A percentile compares a stretch with the other conserved stretches of the same genome.
These are phyloP conservation scores for Hozukius guyotensis DNA, from an alignment of 2,797 vertebrate genomes.

Conservation along the genomic window DNA sequence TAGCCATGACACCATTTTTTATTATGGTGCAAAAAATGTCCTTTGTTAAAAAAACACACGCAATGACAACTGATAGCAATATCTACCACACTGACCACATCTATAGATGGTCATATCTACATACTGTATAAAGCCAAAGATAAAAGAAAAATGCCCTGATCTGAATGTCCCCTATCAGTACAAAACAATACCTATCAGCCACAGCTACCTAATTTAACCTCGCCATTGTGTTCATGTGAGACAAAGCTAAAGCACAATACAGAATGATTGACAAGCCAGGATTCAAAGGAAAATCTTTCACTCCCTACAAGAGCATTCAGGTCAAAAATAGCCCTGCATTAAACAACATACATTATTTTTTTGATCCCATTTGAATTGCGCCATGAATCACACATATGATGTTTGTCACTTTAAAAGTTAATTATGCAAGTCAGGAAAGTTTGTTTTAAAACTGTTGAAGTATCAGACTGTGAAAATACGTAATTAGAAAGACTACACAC, in stretches of 20 bases:
- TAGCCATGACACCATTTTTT: constrained; percentile 36
- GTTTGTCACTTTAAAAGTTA: too few relatives aligned
- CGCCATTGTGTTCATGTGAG: constrained; percentile 2
- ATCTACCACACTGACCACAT: neutral
- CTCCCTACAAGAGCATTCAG: neutral
- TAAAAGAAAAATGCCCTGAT: neutral
- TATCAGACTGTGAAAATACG: too few relatives aligned
- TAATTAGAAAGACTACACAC: too few relatives aligned
- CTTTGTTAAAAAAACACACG: neutral
- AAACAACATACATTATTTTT: neutral
- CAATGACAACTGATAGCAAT: neutral
- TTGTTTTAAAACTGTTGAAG: too few relatives aligned
- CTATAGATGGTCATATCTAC: neutral
- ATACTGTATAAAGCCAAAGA: neutral
- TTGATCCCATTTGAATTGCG: too few relatives aligned
- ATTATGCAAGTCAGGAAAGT: too few relatives aligned
- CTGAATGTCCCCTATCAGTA: constrained; percentile 14
- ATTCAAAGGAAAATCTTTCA: neutral
- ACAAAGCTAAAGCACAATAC: constrained; percentile 6
- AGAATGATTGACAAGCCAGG: neutral
- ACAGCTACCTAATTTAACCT: neutral
- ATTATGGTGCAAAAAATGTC: neutral
- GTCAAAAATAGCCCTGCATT: neutral
- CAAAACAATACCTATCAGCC: constrained; percentile 15
- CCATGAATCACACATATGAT: too few relatives aligned